Conservation (phyloP, 2,888 invertebrate species). For the Watsonalla cultraria region DNA sequence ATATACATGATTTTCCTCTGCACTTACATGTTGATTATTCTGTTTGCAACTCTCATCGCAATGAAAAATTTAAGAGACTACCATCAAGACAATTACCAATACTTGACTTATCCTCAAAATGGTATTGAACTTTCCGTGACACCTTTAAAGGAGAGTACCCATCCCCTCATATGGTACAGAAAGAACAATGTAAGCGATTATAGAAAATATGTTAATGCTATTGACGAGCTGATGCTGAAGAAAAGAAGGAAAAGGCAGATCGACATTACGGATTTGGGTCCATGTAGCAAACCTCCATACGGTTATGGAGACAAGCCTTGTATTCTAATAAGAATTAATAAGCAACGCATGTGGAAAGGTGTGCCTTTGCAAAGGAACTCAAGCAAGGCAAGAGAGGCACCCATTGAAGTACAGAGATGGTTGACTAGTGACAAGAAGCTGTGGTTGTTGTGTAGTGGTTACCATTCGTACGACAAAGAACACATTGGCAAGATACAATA, state of each 20-base stretch:
- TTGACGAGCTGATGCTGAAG: constrained; percentile 41
- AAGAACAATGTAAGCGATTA: constrained; percentile 36
- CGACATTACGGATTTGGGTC: constrained; percentile 36
- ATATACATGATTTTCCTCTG: constrained; percentile 53
- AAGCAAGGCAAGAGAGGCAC: constrained; percentile 26
- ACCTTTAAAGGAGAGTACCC: constrained; percentile 41
- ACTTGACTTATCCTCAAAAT: constrained; percentile 37
- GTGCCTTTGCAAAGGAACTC: constrained; percentile 42
- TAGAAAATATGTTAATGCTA: constrained; percentile 45
- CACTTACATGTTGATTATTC: constrained; percentile 46
- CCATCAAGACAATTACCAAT: constrained; percentile 18
- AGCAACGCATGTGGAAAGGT: constrained; percentile 51
- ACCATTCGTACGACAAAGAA: constrained; percentile 55
- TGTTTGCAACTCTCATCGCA: constrained; percentile 40
- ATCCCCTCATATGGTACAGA: constrained; percentile 57
- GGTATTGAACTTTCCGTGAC: constrained; percentile 56
- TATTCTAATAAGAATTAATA: constrained; percentile 59
- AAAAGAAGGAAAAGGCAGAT: constrained; percentile 33
- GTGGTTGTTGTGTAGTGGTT: constrained; percentile 58
- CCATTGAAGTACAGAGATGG: constrained; percentile 45
- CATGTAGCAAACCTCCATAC: constrained; percentile 54
- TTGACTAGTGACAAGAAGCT: constrained; percentile 36
- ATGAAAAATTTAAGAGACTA: constrained; percentile 33
- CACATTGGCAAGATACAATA: constrained; percentile 58
- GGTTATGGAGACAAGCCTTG: constrained; percentile 62